Evolutionary conservation across 1,140 invertebrate genomes (phyloP), one percentile per base, ranked within the genome.

Genomic region (Drosophila asahinai): DNA sequence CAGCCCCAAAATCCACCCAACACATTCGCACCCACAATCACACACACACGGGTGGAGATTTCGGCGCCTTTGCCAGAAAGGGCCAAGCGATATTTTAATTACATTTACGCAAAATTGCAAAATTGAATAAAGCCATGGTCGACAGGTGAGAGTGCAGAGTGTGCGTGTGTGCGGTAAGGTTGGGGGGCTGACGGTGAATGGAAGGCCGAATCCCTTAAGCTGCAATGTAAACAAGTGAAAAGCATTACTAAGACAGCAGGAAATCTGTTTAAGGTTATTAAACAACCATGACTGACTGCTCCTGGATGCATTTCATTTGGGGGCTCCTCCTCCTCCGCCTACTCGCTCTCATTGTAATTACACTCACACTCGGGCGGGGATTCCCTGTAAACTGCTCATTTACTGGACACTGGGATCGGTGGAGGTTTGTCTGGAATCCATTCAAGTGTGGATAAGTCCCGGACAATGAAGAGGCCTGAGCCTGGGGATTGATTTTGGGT

Each of bases 21-120:
- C 36, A 14, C 36, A 15, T 19, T 22, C 48, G 19, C 47, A 51
- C 38, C 12, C 64, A 63, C 64, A 62, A n/a, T 9, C 61, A 61
- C 19, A 22, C 42, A 49, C 51, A 43, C 49, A 67, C 68, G 89
- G 82, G 68, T 78, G 65, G 74, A 78, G 64, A 75, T 83, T 83
- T 89, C 62, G 81, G 77, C 73, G 79, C 83, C 83, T 86, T 81
- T 72, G 81, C 80, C 52, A 55, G 54, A 45, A 42, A 40, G 45
- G 45, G 43, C 70, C 43, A 89, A 87, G 72, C 84, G 84, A 81
- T 87, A 89, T 89, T 87, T 87, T 87, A 87, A 87, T 87, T 87
- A 87, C 83, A 87, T 87, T 89, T 87, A 89, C 84, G 83, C 83
- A 87, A 73, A 81, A 89, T 81, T 89, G 77, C 71, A 79, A 75